Evolutionary conservation across 1,140 invertebrate species (phyloP).

Genomic region (Drosophila sp.): DNA sequence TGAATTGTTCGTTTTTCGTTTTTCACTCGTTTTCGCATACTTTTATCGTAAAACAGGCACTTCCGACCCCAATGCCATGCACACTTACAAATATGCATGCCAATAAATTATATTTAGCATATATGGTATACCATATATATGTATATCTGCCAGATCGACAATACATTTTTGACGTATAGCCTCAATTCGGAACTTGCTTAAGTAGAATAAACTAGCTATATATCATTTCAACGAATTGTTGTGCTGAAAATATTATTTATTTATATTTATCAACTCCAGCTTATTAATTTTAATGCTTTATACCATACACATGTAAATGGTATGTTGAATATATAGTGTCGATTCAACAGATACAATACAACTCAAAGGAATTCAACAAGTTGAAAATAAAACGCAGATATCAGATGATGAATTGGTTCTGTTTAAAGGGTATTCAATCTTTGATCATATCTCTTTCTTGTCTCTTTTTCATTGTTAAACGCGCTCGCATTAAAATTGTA

Average conservation of each 20-base stretch:
- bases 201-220: too few species aligned
- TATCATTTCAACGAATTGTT: too few species aligned
- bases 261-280: too few species aligned
- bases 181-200: too few species aligned
- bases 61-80: slow-evolving; percentile 7
- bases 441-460: slow-evolving; percentile 2
- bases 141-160: not conserved
- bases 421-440: slow-evolving; percentile 22
- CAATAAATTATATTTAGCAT: not conserved
- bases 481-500: slow-evolving; percentile 74
- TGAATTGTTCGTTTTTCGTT: slow-evolving; percentile 36
- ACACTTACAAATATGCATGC: not conserved
- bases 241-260: too few species aligned
- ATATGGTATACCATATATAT: not conserved
- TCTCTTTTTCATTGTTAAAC: slow-evolving; percentile 23
- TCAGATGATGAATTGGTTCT: not conserved
- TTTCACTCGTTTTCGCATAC: slow-evolving; percentile 6
- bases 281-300: too few species aligned
- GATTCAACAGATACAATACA: too few species aligned
- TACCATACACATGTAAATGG: too few species aligned
- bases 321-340: too few species aligned
- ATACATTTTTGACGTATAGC: too few species aligned
- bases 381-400: too few species aligned
- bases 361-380: too few species aligned
- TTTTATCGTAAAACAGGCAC: not conserved